Base-by-base conservation (phyloP, 1,140 invertebrate species). In the Dinoponera quadriceps region DNA sequence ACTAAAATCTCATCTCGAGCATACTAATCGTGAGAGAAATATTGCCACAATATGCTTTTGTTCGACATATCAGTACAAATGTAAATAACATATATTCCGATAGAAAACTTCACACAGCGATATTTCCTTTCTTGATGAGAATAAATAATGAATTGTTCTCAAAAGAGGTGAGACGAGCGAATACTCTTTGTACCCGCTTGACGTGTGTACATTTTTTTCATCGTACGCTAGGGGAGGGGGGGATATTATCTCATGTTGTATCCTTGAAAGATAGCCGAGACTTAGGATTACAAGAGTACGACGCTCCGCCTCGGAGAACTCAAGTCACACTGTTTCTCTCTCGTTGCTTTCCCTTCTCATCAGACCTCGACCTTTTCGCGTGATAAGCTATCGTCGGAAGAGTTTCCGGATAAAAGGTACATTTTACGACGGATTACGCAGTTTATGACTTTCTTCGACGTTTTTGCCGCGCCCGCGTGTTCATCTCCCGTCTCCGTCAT, bases 401-500 rank as follows among this genome's bases (percentile, higher is more conserved):
- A 69, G 48, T 54, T 62, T 33, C 75, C 55, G 83, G 81, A 89
- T 91, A 91, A 91, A 65, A 20, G 86, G 87, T 63, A 87, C 89
- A 83, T 81, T 93, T 93, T 92, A 92, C 90, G 91, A 91, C 83
- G 90, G 92, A 93, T 92, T 91, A 91, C 90, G 89, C 72, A 88
- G 85, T 93, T 93, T 93, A 93, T 86, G 91, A 91, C 89, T 84
- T 88, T 87, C 86, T 85, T 68, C 78, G 71, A 60, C 29, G 66
- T 68, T 75, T 82, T 63, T 82, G 13, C 78, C 11, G 44, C 55
- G 48, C 54, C 48, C 57, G 27, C 22, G 25, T 33, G 22, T 22
- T 80, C 14, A 51, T 85, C 81, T 60, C 73, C 60, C 80, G 49
- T 49, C 69, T 66, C 51, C 55, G 38, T 44, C 38, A 4, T 44